A percentile compares a stretch with the other conserved stretches of the same genome.
phyloP scores from a whole-genome alignment of 2,113 vertebrate species.

The Uropsilus gracilis region DNA sequence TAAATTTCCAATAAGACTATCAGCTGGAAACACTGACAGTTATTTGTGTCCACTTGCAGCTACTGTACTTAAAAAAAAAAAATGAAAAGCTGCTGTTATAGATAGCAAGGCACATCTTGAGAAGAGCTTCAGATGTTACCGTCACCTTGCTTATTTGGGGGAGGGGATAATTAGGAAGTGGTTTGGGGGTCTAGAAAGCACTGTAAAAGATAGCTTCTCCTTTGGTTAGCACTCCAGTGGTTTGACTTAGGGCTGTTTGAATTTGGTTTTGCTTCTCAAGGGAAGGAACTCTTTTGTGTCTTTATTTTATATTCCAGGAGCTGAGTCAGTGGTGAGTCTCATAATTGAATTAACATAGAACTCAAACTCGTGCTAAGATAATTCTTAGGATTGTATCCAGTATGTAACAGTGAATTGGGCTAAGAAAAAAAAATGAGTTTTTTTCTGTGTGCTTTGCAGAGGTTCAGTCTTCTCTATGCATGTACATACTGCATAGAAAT shows the following conservation, averaged over 20 bases:
- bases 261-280: constrained; percentile 49
- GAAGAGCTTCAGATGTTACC: constrained; percentile 50
- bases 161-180: not conserved
- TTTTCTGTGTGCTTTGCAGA: constrained; percentile 41
- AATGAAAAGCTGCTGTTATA: not conserved
- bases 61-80: not conserved
- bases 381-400: constrained; percentile 9
- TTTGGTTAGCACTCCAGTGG: not conserved
- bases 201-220: not conserved
- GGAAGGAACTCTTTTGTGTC: constrained; percentile 30
- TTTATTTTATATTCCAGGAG: constrained; percentile 41
- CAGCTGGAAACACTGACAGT: not conserved
- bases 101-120: constrained; percentile 16
- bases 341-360: constrained; percentile 37
- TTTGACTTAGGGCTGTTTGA: not conserved
- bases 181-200: not conserved
- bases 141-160: not conserved
- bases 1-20: constrained; percentile 51
- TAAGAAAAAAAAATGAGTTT: not conserved
- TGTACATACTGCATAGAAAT: not conserved
- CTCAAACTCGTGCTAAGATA: not conserved
- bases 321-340: constrained; percentile 3
- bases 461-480: not conserved
- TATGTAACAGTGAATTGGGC: not conserved
- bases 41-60: not conserved